Base-by-base conservation (phyloP, 2,113 vertebrate genomes). In the Megatriorchis doriae region DNA sequence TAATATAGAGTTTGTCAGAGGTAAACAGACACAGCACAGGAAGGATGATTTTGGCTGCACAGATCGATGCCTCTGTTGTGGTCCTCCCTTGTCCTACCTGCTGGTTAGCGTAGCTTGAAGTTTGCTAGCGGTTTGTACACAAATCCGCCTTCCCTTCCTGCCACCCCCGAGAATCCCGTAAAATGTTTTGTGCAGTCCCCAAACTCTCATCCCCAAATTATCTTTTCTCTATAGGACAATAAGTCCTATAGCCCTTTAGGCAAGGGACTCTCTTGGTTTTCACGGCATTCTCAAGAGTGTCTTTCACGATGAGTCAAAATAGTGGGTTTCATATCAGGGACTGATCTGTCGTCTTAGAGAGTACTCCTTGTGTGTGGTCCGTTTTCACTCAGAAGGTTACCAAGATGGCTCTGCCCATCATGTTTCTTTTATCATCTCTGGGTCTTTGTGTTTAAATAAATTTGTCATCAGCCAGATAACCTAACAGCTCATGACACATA, bases 361-460 rank as follows among this genome's bases (percentile, higher is more conserved):
- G 1, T 66, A 19, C 8, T 6, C 16, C n/a, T 59, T 66, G 10
- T 25, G 13, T 1, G 1, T 36, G 15, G 20, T 47, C 13, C 7
- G 3, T 42, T 72, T 87, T 87, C 11, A 53, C 16, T 32, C 22
- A 34, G 19, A 18, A 59, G 17, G 11, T 31, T 82, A 34, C 23
- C 47, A 66, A 15, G 19, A 11, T 38, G 17, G 23, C 20, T 55
- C 27, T 55, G 7, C 8, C 65, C 31, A 10, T 40, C 5, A 3
- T 27, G 15, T 38, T 38, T 43, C 47, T 73, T 43, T 66, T 27
- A 32, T 81, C 9, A 31, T 8, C 11, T 65, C n/a, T 47, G 43
- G 15, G 9, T 38, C n/a, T 83, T 73, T 22, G 18, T n/a, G 16
- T 50, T 78, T 72, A 53, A 36, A 42, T 86, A 13, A 25, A 56